These are phyloP conservation scores for Ictalurus furcatus DNA, from an alignment of 2,113 vertebrate species.

Conservation along the genomic window DNA sequence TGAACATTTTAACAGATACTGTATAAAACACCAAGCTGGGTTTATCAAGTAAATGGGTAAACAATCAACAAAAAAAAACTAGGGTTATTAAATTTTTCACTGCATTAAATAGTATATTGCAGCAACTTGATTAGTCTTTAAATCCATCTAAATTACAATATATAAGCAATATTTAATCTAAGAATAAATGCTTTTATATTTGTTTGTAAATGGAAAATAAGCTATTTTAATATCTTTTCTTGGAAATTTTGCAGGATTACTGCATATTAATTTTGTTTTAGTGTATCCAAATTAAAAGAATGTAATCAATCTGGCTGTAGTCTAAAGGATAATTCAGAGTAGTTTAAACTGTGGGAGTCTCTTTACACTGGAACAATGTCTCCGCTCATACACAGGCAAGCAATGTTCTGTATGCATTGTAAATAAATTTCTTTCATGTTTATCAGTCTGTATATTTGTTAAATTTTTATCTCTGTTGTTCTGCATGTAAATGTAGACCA, in stretches of 20 bases:
- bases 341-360: slow-evolving; percentile 23
- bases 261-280: neutral
- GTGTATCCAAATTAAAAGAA: neutral
- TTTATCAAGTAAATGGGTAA: neutral
- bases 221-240: neutral
- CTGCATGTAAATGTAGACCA: neutral
- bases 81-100: neutral
- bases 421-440: slow-evolving; percentile 19
- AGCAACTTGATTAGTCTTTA: neutral
- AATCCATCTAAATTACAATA: neutral
- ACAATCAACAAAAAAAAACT: neutral
- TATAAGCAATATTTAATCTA: neutral
- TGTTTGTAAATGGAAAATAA: slow-evolving; percentile 2
- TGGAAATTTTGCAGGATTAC: neutral
- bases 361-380: slow-evolving; percentile 48
- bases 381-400: neutral
- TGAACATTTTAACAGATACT: neutral
- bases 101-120: neutral
- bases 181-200: neutral
- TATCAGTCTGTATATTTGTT: neutral
- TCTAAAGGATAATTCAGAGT: slow-evolving; percentile 4
- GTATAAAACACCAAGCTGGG: neutral
- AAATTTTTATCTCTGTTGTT: neutral
- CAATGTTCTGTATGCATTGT: neutral
- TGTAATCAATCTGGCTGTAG: neutral